Evolutionary conservation across 1,140 invertebrate genomes (phyloP).

Genomic region (Asobara japonica): DNA sequence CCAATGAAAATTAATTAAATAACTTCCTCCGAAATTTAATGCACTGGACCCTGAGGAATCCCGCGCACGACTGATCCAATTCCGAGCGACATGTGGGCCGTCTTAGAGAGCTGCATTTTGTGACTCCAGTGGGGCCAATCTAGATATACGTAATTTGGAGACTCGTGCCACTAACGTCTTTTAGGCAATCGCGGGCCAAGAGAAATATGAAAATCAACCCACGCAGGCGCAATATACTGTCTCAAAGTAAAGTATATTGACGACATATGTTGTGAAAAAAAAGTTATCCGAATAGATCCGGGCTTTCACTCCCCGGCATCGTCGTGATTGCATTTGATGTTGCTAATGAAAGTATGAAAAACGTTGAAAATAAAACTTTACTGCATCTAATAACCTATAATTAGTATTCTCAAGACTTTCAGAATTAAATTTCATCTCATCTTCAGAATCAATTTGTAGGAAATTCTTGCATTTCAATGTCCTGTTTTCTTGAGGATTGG

Average conservation of each 20-base stretch:
- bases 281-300: background rate
- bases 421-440: background rate
- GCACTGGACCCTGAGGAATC: background rate
- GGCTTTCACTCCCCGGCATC: background rate
- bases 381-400: background rate
- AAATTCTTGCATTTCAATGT: background rate
- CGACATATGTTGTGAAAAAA: background rate
- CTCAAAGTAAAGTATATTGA: background rate
- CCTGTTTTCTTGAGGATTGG: slow-evolving; percentile 1
- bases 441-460: background rate
- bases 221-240: background rate
- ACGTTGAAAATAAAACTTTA: background rate
- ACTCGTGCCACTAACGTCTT: background rate
- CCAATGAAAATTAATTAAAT: background rate
- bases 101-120: background rate
- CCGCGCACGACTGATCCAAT: background rate
- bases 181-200: background rate
- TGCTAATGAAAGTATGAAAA: background rate
- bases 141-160: background rate
- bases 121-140: background rate
- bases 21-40: slow-evolving; percentile 3
- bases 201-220: background rate
- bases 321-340: background rate
- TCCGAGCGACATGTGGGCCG: background rate
- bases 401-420: background rate